These are phyloP conservation scores for Drosophila kuntzei DNA, from an alignment of 2,888 invertebrate genomes.

Conservation along the genomic window DNA sequence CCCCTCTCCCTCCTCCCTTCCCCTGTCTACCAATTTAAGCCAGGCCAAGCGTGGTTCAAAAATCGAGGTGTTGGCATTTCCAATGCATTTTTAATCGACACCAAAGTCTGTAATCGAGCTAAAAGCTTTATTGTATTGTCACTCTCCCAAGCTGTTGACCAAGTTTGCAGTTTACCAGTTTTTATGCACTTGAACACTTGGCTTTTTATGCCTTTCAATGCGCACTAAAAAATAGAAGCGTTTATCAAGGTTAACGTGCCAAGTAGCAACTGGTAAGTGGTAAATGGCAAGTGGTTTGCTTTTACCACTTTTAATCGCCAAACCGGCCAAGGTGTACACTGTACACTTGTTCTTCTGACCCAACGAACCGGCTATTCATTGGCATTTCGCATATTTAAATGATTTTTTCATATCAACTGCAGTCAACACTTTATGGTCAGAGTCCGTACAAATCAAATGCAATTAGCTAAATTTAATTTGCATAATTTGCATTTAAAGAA, in stretches of 20 bases:
- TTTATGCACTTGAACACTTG: conserved; percentile 69
- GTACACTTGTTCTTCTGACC: conserved; percentile 64
- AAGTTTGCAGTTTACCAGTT: conserved; percentile 65
- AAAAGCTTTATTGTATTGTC: conserved; percentile 58
- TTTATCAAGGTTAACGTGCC: conserved; percentile 75
- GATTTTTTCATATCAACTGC: conserved; percentile 17
- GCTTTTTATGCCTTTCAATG: conserved; percentile 38
- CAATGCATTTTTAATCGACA: conserved; percentile 63
- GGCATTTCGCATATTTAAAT: conserved; percentile 5
- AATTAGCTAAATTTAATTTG: conserved; percentile 36
- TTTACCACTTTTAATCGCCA: conserved; percentile 55
- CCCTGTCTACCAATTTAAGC: not conserved
- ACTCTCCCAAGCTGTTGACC: conserved; percentile 61
- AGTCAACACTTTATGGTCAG: conserved; percentile 23
- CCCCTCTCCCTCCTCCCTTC: not conserved
- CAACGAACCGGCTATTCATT: conserved; percentile 5
- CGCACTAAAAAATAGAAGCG: conserved; percentile 38
- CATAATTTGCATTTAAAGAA: conserved; percentile 27
- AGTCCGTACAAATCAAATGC: conserved; percentile 29
- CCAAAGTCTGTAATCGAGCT: conserved; percentile 63
- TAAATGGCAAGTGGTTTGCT: conserved; percentile 56
- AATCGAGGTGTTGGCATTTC: conserved; percentile 63
- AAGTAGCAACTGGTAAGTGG: conserved; percentile 22
- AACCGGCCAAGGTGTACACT: conserved; percentile 45
- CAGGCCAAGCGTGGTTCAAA: conserved; percentile 2